Evolutionary conservation across 2,113 vertebrate genomes (phyloP), one percentile per base, ranked within the genome.

Genomic region (Pleuronectes platessa): DNA sequence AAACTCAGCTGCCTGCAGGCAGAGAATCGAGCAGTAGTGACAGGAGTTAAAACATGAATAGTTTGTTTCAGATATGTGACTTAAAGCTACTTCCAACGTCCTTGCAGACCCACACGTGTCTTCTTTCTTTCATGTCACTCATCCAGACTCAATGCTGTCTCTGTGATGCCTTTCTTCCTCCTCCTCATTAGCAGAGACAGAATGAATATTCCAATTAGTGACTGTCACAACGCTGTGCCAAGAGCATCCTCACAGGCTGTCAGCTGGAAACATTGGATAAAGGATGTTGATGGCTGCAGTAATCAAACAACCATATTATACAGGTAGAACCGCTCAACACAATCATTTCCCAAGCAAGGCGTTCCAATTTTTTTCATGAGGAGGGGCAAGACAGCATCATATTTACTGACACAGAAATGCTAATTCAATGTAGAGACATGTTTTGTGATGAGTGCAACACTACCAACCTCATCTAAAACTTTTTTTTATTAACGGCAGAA

Each of bases 161-260:
- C 40, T 0, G 9, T 10, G 35, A 37, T 37, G 9, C 35, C 35
- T 37, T 37, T 66, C 56, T 35, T 54, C 53, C 15, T 2, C 47
- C 23, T 55, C 66, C 80, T 88, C 83, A 84, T 87, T 82, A 87
- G 80, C 71, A 56, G 69, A 74, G 77, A 54, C 58, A 12, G 17
- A 55, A 63, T 18, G 63, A 81, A 83, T 74, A 61, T 66, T 67
- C 64, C 68, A 81, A 85, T 86, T 79, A 88, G 42, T 14, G 11
- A 49, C 74, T 56, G 80, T 86, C 63, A 49, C 27, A 27, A 69
- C 15, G 5, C 59, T 10, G 35, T 23, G 78, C 77, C 84, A 90
- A 71, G 42, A 24, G 67, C 51, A 14, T 75, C 70, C 47, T 82
- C 69, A 21, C 70, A 72, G 8, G 66, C 78, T 59, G 47, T 81